Base-by-base conservation (phyloP, 2,888 invertebrate genomes). In the Aproaerema taeniolella region DNA sequence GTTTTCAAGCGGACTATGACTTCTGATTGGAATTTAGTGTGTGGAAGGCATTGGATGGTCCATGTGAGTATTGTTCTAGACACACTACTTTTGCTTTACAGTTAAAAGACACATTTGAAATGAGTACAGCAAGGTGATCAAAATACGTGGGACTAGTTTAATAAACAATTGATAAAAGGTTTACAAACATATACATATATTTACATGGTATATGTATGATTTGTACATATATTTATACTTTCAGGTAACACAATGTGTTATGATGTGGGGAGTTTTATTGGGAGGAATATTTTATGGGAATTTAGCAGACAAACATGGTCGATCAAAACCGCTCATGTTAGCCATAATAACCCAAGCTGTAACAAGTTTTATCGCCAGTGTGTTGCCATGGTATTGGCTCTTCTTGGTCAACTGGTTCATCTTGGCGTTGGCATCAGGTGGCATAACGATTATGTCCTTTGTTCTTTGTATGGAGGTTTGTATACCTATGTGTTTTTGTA, bases 11-110 rank as follows among this genome's bases (percentile, higher is more conserved):
- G 89, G 31, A 92, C 90, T 7, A 92, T 93, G 28, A 86, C 88
- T 20, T 89, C 91, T 1, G 90, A 92, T 67, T 91, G 90, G 90
- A 64, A 89, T 68, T 74, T 92, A 46, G 90, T 92, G 11, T 92
- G 92, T 59, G 79, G 83, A 4, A 80, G 78, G 31, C 87, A 86
- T 55, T 86, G 88, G 76, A 65, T 88, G 46, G 73, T 88, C 30
- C 89, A 91, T 57, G 77, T 87, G 56, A 17, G 74, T 63, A 51
- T 7, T 17, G n/a, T n/a, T n/a, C n/a, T n/a, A n/a, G n/a, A n/a
- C n/a, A n/a, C n/a, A 24, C 3, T 42, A 38, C 20, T 20, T 20
- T 20, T 8, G 7, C 28, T 8, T 28, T 28, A 28, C n/a, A 4
- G 28, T 28, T 6, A n/a, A 28, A 10, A 28, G 4, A 16, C 16